Conservation (phyloP, 2,797 vertebrate species). For the Sebastes elongatus region DNA sequence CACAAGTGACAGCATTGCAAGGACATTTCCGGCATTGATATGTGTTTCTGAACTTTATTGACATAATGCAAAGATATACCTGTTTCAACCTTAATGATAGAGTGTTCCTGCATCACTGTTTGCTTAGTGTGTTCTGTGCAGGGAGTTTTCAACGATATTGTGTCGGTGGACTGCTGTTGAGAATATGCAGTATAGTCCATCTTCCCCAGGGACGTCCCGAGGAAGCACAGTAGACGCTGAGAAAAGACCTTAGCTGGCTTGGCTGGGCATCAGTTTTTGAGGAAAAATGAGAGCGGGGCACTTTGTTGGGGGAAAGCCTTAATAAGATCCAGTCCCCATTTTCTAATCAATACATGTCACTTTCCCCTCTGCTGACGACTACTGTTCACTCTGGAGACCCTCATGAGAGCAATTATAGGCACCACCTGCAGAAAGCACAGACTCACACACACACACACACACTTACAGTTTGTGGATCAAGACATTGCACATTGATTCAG, state of each 20-base stretch:
- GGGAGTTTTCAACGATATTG: background rate
- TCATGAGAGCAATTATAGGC: slow-evolving; percentile 67
- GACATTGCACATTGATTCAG: background rate
- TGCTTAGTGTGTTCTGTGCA: background rate
- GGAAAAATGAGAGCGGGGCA: slow-evolving; percentile 42
- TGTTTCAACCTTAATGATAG: background rate
- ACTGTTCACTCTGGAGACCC: slow-evolving; percentile 51
- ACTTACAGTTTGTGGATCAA: background rate
- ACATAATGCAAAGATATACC: background rate
- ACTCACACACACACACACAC: background rate
- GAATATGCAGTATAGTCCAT: slow-evolving; percentile 4
- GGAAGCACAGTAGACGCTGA: slow-evolving; percentile 35
- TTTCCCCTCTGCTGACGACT: slow-evolving; percentile 54
- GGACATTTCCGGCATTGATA: background rate
- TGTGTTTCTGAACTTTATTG: background rate
- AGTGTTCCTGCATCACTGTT: background rate
- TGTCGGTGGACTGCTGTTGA: background rate
- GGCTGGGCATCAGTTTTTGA: slow-evolving; percentile 3
- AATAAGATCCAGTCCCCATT: slow-evolving; percentile 63
- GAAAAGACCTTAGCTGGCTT: slow-evolving; percentile 39
- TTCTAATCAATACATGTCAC: slow-evolving; percentile 66
- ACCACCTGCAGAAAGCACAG: slow-evolving; percentile 43
- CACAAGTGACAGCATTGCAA: background rate
- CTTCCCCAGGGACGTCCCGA: slow-evolving; percentile 13
- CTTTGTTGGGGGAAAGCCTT: slow-evolving; percentile 44